phyloP scores from a whole-genome alignment of 2,113 vertebrate genomes.

The Donacobius atricapilla region DNA sequence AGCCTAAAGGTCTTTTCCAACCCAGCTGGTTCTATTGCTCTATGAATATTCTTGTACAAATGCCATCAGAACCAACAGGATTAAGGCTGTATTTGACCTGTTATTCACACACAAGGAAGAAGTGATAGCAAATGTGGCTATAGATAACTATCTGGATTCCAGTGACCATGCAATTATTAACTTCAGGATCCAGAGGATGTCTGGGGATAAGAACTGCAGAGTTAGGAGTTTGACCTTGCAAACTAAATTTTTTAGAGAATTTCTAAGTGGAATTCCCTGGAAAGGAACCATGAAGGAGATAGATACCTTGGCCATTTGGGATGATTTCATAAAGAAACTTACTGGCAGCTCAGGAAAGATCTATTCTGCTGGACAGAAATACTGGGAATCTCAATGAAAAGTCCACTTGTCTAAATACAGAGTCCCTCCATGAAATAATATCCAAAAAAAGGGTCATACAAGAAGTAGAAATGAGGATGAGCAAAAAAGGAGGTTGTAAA shows the following conservation, averaged over 20 bases:
- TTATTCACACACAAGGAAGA: not conserved
- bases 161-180: not conserved
- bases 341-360: not conserved
- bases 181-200: not conserved
- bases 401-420: not conserved
- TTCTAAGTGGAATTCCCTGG: not conserved
- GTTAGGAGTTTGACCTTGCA: not conserved
- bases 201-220: not conserved
- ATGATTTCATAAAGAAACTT: not conserved
- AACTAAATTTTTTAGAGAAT: not conserved
- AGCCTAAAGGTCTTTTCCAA: not conserved
- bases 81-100: not conserved
- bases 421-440: not conserved
- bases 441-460: not conserved
- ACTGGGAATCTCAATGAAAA: not conserved
- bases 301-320: not conserved
- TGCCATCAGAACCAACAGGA: not conserved
- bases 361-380: not conserved
- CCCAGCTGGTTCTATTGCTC: not conserved
- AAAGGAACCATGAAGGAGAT: not conserved
- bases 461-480: not conserved
- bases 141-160: not conserved
- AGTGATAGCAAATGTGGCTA: not conserved
- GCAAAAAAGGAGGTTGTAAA: not conserved
- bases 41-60: not conserved